Evolutionary conservation across 2,113 vertebrate species (phyloP).

Genomic region (Myanophis thanlyinensis): DNA sequence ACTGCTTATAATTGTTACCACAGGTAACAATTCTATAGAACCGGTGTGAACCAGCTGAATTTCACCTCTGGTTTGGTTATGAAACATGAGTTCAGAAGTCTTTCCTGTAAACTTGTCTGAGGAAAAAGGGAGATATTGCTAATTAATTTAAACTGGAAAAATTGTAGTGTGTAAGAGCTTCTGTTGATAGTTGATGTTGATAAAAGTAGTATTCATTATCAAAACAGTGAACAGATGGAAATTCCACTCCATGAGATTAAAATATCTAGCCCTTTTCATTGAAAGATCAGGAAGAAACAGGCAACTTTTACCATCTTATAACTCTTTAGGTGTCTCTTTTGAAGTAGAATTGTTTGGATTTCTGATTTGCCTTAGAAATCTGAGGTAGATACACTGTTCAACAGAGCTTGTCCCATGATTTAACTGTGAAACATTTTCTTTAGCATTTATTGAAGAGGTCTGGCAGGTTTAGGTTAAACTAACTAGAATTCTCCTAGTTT

Average conservation of each 20-base stretch:
- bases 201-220: not conserved
- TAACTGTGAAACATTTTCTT: not conserved
- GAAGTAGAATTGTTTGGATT: not conserved
- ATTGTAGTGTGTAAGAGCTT: not conserved
- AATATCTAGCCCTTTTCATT: not conserved
- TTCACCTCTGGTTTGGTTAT: not conserved
- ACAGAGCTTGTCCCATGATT: not conserved
- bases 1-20: no score
- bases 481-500: not conserved
- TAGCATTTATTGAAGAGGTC: not conserved
- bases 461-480: not conserved
- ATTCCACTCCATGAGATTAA: not conserved
- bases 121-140: not conserved
- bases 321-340: not conserved
- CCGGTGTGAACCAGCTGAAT: no score
- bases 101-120: not conserved
- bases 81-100: not conserved
- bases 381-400: not conserved
- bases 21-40: no score
- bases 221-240: not conserved
- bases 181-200: not conserved
- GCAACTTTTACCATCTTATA: not conserved
- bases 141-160: not conserved
- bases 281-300: not conserved
- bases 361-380: not conserved